A percentile compares a stretch with the other conserved stretches of the same genome.
These are phyloP conservation scores for Pseudoatta argentina DNA, from an alignment of 1,140 invertebrate species.

Conservation along the genomic window DNA sequence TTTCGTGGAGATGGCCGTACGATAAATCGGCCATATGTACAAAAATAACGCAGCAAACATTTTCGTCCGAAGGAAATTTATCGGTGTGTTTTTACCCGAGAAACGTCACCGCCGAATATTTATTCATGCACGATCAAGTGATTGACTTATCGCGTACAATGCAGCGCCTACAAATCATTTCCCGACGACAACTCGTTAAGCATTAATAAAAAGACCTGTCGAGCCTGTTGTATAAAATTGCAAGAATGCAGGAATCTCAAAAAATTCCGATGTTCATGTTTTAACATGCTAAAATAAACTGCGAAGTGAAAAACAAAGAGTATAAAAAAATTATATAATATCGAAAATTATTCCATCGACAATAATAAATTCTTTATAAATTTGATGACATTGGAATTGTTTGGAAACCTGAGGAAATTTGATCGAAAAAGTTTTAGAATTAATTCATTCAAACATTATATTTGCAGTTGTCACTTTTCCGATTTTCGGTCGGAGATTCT, in stretches of 20 bases:
- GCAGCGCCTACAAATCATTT: not conserved
- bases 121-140: not conserved
- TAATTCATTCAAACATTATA: constrained; percentile 12
- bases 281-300: not conserved
- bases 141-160: constrained; percentile 39
- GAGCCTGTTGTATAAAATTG: not conserved
- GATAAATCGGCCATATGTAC: not conserved
- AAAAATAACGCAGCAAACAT: constrained; percentile 56
- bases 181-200: constrained; percentile 10
- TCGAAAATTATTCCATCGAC: not conserved
- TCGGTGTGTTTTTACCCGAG: not conserved
- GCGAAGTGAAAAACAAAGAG: not conserved
- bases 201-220: not conserved
- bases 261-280: not conserved
- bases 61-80: constrained; percentile 41
- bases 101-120: constrained; percentile 37
- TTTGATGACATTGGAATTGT: not conserved
- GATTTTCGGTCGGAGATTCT: too few relatives aligned
- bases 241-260: constrained; percentile 2
- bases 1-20: not conserved
- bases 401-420: not conserved
- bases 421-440: not conserved
- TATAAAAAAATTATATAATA: not conserved
- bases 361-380: not conserved
- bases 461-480: too few relatives aligned